Evolutionary conservation across 2,797 vertebrate species (phyloP), one percentile per base, ranked within the genome.

Genomic region (Falco columbarius): DNA sequence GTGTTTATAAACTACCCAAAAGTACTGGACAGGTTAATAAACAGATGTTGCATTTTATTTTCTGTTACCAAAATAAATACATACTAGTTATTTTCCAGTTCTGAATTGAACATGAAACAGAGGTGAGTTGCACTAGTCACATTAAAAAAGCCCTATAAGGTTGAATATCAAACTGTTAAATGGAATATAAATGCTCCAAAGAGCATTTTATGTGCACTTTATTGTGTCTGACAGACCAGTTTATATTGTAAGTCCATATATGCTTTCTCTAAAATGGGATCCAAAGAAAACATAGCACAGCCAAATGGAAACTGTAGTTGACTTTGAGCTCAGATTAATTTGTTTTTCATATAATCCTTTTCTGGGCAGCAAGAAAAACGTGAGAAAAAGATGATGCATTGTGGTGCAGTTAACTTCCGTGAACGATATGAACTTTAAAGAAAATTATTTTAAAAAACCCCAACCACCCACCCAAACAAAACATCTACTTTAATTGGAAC

Each of bases 261-360:
- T 0, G 2, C 86, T 77, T 83, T 90, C 88, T 81, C 67, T 92
- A 74, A 95, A 84, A 79, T 18, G 47, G 66, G 47, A 74, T 96
- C 89, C 86, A 93, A 84, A 87, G 95, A 96, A 94, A 97, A 95
- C 81, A 90, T 15, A 42, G 34, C 58, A 51, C 51, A 75, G 91
- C 77, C 90, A 97, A 80, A 77, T 92, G 88, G 83, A 90, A 94
- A 92, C 24, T 92, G 29, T 88, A 90, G 62, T 80, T 93, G 91
- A 91, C 89, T 97, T 95, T 95, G 92, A 96, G 94, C 82, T 94
- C 93, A 89, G 90, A 95, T 92, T 94, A 95, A 93, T 86, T 85
- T 94, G 82, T 88, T 92, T 97, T 95, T 96, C 76, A 54, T 88
- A 68, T 62, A 83, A 77, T 80, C 65, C 83, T 74, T 91, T 91